Conservation (phyloP, 2,797 vertebrate genomes). For the Psittacula derbiana region DNA sequence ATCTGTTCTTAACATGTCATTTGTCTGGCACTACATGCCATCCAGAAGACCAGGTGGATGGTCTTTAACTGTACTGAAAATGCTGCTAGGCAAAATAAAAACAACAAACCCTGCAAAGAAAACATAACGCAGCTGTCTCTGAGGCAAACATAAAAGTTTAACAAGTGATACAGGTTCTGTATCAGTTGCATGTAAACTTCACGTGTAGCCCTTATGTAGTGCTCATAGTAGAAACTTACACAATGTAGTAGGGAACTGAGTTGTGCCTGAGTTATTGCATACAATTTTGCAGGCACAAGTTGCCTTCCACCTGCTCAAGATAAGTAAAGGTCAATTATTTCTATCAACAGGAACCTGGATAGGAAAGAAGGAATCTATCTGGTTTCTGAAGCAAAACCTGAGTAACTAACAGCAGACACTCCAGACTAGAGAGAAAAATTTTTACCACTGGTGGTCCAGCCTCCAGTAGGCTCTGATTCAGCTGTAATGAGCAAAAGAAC, state of each 20-base stretch:
- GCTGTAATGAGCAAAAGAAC: background rate
- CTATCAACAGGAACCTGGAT: background rate
- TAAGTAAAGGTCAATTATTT: background rate
- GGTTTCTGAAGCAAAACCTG: background rate
- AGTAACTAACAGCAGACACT: background rate
- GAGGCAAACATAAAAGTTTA: background rate
- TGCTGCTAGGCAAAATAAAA: background rate
- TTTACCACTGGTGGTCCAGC: background rate
- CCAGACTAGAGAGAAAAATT: background rate
- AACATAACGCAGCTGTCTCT: background rate
- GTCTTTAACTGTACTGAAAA: background rate
- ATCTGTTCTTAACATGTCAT: background rate
- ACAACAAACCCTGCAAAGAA: background rate
- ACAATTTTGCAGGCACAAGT: background rate
- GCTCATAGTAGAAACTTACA: background rate
- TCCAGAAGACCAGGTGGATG: background rate
- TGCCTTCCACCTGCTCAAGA: background rate
- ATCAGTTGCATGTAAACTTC: background rate
- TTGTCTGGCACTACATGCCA: background rate
- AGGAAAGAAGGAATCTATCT: background rate
- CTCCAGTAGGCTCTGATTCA: background rate
- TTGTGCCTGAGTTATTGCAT: background rate
- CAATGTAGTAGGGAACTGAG: background rate
- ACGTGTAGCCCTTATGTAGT: background rate
- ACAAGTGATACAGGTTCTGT: background rate